phyloP scores from a whole-genome alignment of 2,113 vertebrate species.

The Epinephelus lanceolatus region DNA sequence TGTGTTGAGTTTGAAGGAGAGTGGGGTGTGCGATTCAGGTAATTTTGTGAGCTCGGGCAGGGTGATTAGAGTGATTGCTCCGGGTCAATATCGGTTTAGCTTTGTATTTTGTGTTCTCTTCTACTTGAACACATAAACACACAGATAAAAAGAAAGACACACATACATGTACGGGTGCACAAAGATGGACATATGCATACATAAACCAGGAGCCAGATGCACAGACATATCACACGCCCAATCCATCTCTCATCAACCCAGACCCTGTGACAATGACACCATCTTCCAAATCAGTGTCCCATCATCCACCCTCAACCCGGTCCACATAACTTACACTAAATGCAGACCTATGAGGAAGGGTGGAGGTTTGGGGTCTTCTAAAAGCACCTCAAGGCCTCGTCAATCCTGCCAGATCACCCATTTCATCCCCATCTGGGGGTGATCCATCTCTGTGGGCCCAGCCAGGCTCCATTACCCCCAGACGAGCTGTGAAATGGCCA shows the following conservation, averaged over 20 bases:
- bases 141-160: background rate
- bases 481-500: constrained; percentile 83
- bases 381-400: constrained; percentile 72
- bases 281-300: constrained; percentile 52
- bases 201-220: background rate
- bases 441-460: constrained; percentile 75
- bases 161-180: background rate
- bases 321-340: constrained; percentile 18
- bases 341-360: background rate
- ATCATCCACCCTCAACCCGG: constrained; percentile 15
- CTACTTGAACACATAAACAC: constrained; percentile 31
- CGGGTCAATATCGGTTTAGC: constrained; percentile 14
- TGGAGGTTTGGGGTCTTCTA: constrained; percentile 45
- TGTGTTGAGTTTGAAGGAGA: constrained; percentile 49
- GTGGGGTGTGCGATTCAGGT: constrained; percentile 10
- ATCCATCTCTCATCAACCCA: constrained; percentile 9
- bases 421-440: constrained; percentile 80
- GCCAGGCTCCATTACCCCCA: constrained; percentile 80
- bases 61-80: constrained; percentile 44
- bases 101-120: constrained; percentile 14
- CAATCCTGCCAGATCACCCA: constrained; percentile 80
- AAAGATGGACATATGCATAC: background rate
- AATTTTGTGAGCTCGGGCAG: background rate
- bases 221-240: background rate
- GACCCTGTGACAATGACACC: constrained; percentile 18